Evolutionary conservation across 2,113 vertebrate genomes (phyloP).

Genomic region (Dinomys branickii): DNA sequence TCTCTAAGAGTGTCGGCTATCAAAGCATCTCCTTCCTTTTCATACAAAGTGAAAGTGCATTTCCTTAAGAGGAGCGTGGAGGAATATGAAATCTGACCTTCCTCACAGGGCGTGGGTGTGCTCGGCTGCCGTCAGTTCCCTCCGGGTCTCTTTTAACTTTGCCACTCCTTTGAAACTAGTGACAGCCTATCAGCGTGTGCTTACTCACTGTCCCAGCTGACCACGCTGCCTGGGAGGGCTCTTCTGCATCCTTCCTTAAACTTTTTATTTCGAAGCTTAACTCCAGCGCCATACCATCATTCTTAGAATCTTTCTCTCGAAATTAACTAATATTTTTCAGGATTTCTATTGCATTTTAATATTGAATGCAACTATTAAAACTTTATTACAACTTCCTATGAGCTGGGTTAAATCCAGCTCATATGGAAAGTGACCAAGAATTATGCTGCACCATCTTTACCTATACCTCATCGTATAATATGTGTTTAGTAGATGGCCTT

Average conservation of each 20-base stretch:
- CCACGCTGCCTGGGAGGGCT: not conserved
- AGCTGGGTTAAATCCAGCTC: not conserved
- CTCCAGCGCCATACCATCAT: not conserved
- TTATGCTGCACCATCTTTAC: not conserved
- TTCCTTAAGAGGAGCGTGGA: constrained; percentile 23
- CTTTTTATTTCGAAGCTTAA: not conserved
- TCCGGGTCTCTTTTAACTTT: not conserved
- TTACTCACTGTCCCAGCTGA: not conserved
- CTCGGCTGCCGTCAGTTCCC: not conserved
- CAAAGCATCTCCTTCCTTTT: constrained; percentile 57
- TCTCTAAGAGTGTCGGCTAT: constrained; percentile 51
- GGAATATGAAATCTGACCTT: not conserved
- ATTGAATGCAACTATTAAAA: not conserved
- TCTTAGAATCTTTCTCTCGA: not conserved
- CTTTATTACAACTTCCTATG: not conserved
- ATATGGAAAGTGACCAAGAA: not conserved
- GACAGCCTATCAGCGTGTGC: not conserved
- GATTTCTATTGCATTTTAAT: not conserved
- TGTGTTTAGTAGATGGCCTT: not conserved
- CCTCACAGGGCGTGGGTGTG: not conserved
- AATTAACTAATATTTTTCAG: not conserved
- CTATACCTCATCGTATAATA: not conserved
- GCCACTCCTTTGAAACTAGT: not conserved
- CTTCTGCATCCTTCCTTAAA: not conserved
- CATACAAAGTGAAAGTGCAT: not conserved